Conservation (phyloP, 2,888 invertebrate genomes). For the Eremobia ochroleuca region DNA sequence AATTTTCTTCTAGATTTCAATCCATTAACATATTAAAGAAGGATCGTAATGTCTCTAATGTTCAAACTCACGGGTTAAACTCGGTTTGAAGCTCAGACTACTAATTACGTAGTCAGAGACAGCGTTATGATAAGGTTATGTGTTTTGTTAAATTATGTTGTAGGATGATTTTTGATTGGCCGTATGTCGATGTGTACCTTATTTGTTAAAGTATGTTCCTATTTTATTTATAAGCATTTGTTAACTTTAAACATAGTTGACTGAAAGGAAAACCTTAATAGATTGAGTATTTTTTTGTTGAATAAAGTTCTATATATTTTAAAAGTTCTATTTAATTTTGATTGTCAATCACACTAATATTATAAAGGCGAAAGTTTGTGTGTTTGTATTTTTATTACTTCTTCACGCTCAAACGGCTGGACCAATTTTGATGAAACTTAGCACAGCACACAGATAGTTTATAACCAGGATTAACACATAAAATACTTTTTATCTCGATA, state of each 20-base stretch:
- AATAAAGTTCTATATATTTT: no score
- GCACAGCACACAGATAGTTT: no score
- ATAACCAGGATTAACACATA: no score
- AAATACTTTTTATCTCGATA: no score
- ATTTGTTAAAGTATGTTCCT: not conserved
- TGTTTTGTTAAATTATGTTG: not conserved
- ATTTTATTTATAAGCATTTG: not conserved
- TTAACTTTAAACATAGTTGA: not conserved
- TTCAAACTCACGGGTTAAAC: not conserved
- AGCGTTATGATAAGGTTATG: not conserved
- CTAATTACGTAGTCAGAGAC: not conserved
- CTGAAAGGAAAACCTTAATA: not conserved
- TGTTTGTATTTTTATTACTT: no score
- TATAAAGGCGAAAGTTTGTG: no score
- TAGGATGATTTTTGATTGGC: not conserved
- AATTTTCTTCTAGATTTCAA: not conserved
- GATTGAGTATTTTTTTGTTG: not conserved
- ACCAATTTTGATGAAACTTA: no score
- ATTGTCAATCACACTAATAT: no score
- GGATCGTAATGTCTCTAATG: not conserved
- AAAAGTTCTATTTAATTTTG: no score
- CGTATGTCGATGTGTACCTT: not conserved
- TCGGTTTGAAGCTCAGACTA: not conserved
- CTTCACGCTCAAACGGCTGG: no score
- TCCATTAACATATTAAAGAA: not conserved